Conservation (phyloP, 2,888 invertebrate species). For the Endotricha flammealis region DNA sequence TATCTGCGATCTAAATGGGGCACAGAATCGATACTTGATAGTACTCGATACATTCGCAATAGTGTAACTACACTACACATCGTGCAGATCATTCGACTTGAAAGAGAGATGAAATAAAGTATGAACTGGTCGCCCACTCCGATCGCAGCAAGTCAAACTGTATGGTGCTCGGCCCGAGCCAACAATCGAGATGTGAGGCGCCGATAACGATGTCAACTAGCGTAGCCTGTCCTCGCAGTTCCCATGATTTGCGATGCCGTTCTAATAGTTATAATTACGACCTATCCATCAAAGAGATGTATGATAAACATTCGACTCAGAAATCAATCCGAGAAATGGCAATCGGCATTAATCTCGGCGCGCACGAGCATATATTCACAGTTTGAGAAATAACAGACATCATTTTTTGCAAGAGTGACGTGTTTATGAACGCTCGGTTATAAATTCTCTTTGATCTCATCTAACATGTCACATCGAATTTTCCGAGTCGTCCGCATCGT, state of each 20-base stretch:
- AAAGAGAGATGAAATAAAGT: slow-evolving; percentile 64
- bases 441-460: slow-evolving; percentile 69
- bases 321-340: slow-evolving; percentile 48
- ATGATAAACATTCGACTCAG: slow-evolving; percentile 56
- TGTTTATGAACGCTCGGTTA: slow-evolving; percentile 66
- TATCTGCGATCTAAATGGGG: slow-evolving; percentile 70
- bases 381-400: slow-evolving; percentile 70
- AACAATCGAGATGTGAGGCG: slow-evolving; percentile 69
- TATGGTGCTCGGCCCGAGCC: slow-evolving; percentile 46
- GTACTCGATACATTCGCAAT: slow-evolving; percentile 47
- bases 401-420: slow-evolving; percentile 65
- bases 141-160: slow-evolving; percentile 32
- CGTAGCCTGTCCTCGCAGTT: slow-evolving; percentile 64
- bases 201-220: slow-evolving; percentile 70
- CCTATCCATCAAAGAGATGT: slow-evolving; percentile 69
- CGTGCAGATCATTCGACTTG: slow-evolving; percentile 54
- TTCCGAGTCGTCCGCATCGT: slow-evolving; percentile 32
- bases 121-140: slow-evolving; percentile 46
- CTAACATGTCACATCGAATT: slow-evolving; percentile 47
- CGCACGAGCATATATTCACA: slow-evolving; percentile 29
- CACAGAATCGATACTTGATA: slow-evolving; percentile 55
- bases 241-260: slow-evolving; percentile 74
- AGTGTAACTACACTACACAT: slow-evolving; percentile 53
- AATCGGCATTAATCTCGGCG: slow-evolving; percentile 49
- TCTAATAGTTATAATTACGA: slow-evolving; percentile 74